Percentiles rank a stretch among this genome's conserved stretches.
phyloP scores from a whole-genome alignment of 2,888 invertebrate species.

The Bombylius discolor region DNA sequence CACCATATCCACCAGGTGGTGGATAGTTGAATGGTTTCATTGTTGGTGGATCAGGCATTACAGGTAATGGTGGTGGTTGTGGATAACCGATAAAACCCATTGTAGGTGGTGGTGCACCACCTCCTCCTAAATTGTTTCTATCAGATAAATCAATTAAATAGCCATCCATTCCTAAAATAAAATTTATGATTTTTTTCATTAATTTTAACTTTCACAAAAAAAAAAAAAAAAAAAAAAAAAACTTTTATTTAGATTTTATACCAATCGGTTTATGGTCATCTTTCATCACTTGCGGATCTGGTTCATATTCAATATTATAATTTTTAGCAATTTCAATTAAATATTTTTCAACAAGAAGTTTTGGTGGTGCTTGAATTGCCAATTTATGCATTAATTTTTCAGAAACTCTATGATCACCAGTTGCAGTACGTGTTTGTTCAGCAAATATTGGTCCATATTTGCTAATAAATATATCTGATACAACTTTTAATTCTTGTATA shows the following conservation, averaged over 20 bases:
- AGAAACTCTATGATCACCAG: constrained; percentile 77
- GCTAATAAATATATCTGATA: constrained; percentile 73
- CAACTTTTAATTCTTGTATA: constrained; percentile 62
- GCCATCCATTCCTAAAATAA: constrained; percentile 44
- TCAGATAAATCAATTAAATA: constrained; percentile 53
- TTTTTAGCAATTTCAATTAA: constrained; percentile 93
- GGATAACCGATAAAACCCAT: constrained; percentile 76
- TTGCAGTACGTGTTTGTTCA: constrained; percentile 76
- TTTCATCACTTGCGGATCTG: constrained; percentile 83
- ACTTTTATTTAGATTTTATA: not conserved
- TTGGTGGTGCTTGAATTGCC: constrained; percentile 88
- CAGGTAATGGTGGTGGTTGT: constrained; percentile 51
- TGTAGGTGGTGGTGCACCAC: constrained; percentile 46
- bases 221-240: not conserved
- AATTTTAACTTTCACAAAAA: not conserved
- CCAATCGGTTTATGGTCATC: constrained; percentile 40
- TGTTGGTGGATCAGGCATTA: constrained; percentile 39
- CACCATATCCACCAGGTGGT: constrained; percentile 22
- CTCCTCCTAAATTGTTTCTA: constrained; percentile 45
- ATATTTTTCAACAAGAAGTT: constrained; percentile 82
- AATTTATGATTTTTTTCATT: not conserved
- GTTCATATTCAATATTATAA: constrained; percentile 87
- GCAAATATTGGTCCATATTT: constrained; percentile 94
- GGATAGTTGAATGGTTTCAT: constrained; percentile 54
- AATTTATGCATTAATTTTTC: constrained; percentile 89